These are phyloP conservation scores for Drosophila neotestacea DNA, from an alignment of 2,888 invertebrate genomes.

Conservation along the genomic window DNA sequence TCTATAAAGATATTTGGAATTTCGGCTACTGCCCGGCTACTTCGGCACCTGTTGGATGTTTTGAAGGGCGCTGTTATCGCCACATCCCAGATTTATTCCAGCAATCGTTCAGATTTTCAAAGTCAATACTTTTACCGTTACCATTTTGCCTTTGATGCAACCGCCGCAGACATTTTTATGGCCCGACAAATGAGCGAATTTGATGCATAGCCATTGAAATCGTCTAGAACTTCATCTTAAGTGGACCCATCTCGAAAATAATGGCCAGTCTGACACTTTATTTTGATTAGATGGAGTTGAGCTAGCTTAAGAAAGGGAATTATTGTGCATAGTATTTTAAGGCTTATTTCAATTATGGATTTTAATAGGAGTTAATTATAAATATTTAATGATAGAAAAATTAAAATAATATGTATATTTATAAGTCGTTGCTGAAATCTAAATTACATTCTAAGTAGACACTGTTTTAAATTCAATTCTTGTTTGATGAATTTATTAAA, in stretches of 20 bases:
- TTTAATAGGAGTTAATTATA: too few species aligned
- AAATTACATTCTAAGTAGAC: too few species aligned
- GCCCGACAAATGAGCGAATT: conserved; percentile 41
- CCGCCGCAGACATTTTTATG: conserved; percentile 60
- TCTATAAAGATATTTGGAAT: conserved; percentile 49
- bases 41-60: conserved; percentile 58
- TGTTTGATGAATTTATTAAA: too few species aligned
- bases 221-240: conserved; percentile 35
- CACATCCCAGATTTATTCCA: conserved; percentile 60
- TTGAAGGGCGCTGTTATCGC: conserved; percentile 69
- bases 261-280: conserved; percentile 6
- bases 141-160: conserved; percentile 47
- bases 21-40: conserved; percentile 19
- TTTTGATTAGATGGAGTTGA: conserved; percentile 6
- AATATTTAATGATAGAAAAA: too few species aligned
- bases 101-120: conserved; percentile 71
- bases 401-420: too few species aligned
- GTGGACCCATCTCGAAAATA: conserved; percentile 27
- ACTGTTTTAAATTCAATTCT: too few species aligned
- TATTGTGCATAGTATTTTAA: neutral
- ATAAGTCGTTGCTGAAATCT: too few species aligned
- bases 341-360: too few species aligned
- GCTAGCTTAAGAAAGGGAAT: too few species aligned
- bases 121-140: conserved; percentile 62
- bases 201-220: conserved; percentile 48